Evolutionary conservation across 2,113 vertebrate genomes (phyloP), one percentile per base, ranked within the genome.

Genomic region (Colistium nudipinnis): DNA sequence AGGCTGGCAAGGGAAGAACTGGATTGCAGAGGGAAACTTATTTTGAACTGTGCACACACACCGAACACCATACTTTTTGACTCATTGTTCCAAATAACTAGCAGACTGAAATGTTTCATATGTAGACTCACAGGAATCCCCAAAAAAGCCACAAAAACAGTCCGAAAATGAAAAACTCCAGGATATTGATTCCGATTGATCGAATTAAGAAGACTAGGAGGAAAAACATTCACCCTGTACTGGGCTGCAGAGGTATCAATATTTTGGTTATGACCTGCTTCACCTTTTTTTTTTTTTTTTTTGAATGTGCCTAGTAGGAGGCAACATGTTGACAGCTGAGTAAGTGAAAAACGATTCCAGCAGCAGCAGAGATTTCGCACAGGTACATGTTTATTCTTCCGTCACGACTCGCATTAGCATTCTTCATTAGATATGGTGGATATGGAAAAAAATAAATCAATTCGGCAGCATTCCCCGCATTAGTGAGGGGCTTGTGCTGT

Each of bases 371-470:
- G 44, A 62, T 78, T 76, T 56, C 61, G 71, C 64, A 67, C 60
- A 77, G 72, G 67, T 70, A 59, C 43, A 20, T 45, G 59, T 9
- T 52, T 63, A 61, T 30, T 74, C 55, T 41, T 64, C 65, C 73
- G 74, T 60, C 80, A 74, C 7, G 0, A 52, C 68, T 81, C 57
- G 53, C 71, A 65, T 84, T 45, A 57, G 52, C 70, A 53, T 65
- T 78, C 80, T 84, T 88, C 74, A 87, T 85, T 82, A 83, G 55
- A 79, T 70, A 78, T 84, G 74, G 60, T 57, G 24, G 69, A 74
- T 82, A 81, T 81, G 66, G 73, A 72, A 71, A 80, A 67, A 83
- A 81, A 86, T 82, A 83, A 87, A 91, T 89, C 85, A 81, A 84
- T 85, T 63, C 71, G 59, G 70, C 78, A 78, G 74, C 75, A 52